Evolutionary conservation across 92 coral and sea anemone genomes (phyloP).

Genomic region (Epizoanthus illoricatus): DNA sequence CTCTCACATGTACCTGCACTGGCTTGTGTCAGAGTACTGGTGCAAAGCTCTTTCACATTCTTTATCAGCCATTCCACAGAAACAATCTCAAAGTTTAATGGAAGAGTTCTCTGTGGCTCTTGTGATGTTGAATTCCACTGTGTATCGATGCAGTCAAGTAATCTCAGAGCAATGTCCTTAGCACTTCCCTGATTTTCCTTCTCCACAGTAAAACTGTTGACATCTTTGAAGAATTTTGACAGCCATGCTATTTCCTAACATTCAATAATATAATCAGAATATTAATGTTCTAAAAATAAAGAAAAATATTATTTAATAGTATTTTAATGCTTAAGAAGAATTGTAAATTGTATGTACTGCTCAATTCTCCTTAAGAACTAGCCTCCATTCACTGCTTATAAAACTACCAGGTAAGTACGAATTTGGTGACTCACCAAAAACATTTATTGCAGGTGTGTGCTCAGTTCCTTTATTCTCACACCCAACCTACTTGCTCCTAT

Average conservation of each 20-base stretch:
- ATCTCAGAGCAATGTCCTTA: not conserved
- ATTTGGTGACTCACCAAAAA: too few species aligned
- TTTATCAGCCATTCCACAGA: conserved; percentile 28
- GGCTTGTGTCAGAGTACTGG: conserved; percentile 7
- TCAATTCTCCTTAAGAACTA: too few species aligned
- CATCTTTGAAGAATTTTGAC: not conserved
- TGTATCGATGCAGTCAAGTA: not conserved
- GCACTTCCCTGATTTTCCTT: not conserved
- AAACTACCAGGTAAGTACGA: too few species aligned
- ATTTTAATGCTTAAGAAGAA: too few species aligned
- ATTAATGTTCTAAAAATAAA: not conserved
- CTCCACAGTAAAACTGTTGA: conserved; percentile 3
- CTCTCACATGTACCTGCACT: not conserved
- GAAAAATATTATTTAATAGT: not conserved
- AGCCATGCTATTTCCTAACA: conserved; percentile 33
- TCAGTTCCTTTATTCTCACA: too few species aligned
- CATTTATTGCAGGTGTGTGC: too few species aligned
- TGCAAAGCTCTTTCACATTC: conserved; percentile 15
- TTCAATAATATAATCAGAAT: not conserved
- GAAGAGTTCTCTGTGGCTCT: not conserved
- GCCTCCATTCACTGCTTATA: too few species aligned
- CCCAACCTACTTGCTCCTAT: too few species aligned
- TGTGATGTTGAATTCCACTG: conserved; percentile 9
- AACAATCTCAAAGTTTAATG: conserved; percentile 7
- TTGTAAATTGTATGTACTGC: too few species aligned